phyloP scores from a whole-genome alignment of 2,888 invertebrate species.

The Lampropteryx suffumata region DNA sequence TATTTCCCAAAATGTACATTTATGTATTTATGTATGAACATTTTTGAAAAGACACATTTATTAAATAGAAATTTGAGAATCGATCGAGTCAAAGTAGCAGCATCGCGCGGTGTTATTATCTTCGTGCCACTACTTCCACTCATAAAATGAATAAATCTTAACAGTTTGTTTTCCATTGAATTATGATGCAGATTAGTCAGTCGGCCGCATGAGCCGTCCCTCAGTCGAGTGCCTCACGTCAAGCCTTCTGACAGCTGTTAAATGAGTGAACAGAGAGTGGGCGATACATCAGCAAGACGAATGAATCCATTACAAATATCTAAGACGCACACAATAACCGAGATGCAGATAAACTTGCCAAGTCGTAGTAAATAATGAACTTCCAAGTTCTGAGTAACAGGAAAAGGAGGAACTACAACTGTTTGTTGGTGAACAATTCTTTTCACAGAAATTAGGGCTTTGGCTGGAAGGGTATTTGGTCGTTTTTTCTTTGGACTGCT shows the following conservation, averaged over 20 bases:
- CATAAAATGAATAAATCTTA: background rate
- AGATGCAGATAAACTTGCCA: constrained; percentile 38
- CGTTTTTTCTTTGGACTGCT: constrained; percentile 34
- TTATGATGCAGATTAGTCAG: constrained; percentile 18
- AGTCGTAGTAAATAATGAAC: constrained; percentile 39
- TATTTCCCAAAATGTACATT: too few relatives aligned
- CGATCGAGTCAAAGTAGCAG: too few relatives aligned
- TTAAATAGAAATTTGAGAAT: too few relatives aligned
- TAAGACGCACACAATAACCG: constrained; percentile 35
- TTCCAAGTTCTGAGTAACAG: constrained; percentile 43
- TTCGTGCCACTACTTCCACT: too few relatives aligned
- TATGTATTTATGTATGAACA: too few relatives aligned
- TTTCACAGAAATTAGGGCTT: constrained; percentile 6
- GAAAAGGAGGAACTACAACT: constrained; percentile 44
- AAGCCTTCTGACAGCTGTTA: constrained; percentile 47
- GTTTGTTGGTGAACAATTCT: constrained; percentile 18
- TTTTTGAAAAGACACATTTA: too few relatives aligned
- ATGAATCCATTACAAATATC: constrained; percentile 49
- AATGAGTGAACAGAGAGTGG: constrained; percentile 51
- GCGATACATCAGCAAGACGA: constrained; percentile 49
- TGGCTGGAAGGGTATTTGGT: constrained; percentile 20
- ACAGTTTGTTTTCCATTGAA: constrained; percentile 12
- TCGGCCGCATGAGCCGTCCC: constrained; percentile 2
- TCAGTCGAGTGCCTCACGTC: constrained; percentile 11
- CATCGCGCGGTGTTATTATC: too few relatives aligned